Evolutionary conservation across 2,888 invertebrate genomes (phyloP), one percentile per base, ranked within the genome.

Genomic region (Catocala sponsa): DNA sequence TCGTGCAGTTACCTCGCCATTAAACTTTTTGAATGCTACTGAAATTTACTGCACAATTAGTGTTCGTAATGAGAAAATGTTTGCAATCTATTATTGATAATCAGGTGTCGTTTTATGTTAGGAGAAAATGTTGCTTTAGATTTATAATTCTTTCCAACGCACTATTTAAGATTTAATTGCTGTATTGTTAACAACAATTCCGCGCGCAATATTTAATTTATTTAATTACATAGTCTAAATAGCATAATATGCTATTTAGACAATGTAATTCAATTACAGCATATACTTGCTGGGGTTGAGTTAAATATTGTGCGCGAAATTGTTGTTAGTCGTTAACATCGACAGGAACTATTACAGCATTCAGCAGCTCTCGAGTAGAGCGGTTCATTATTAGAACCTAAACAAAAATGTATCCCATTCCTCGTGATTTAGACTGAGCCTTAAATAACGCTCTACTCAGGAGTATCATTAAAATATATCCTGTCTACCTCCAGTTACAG

Each of bases 21-120:
- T 61, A 70, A 68, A 72, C 57, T 65, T 72, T 74, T 72, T 70
- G 60, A 70, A 59, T 55, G 72, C 63, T 64, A 59, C 65, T 68
- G 68, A 75, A 64, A 70, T 75, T 64, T 68, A 75, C 65, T 72
- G 65, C 68, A 75, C 72, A 74, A 72, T 75, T 66, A 70, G 60
- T 56, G 67, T 53, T 51, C 49, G 63, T 65, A 68, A 65, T 64
- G 46, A 68, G 59, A 57, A 64, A 69, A 62, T 46, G 52, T 35
- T 58, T 46, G 59, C 51, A 58, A 61, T 63, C 57, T 66, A 61
- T 66, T 59, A 68, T 60, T 74, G 60, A 57, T 64, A 65, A 55
- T 62, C 55, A 46, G 64, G 62, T 67, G 62, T 70, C 70, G 44
- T 62, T 59, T 47, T 56, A 51, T 62, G 59, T 66, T 54, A 61